Evolutionary conservation across 2,113 vertebrate genomes (phyloP), one percentile per base, ranked within the genome.

Genomic region (Willisornis vidua): DNA sequence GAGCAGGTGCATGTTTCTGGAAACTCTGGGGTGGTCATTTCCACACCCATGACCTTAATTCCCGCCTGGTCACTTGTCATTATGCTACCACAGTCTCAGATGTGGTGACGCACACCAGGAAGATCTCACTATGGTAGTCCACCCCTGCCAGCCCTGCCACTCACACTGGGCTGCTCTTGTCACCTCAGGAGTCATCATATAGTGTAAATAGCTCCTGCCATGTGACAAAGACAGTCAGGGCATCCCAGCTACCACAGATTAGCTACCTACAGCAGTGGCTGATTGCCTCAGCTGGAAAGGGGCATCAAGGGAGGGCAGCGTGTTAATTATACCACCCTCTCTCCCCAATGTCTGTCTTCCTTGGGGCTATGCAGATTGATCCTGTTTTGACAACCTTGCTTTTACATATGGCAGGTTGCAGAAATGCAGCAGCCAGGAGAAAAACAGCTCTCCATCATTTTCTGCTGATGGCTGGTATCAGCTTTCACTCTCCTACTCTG

Each of bases 31-130:
- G 51, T 67, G 52, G 26, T 81, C 55, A 89, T 77, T 92, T 94
- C 87, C 29, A 11, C 43, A 78, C 43, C 45, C 58, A 52, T 61
- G 79, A 68, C 67, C 43, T 87, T 85, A 74, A 93, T 94, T 65
- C 29, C 57, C 89, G 28, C 20, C 57, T 54, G 18, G 23, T 95
- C 84, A 87, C 35, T 35, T 59, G 77, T 91, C 61, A 46, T 80
- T 84, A 29, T 35, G 58, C 7, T n/a, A 46, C 83, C 31, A 51
- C 68, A 70, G 31, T 59, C 73, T 78, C 59, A 49, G 49, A 86
- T 28, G 46, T 51, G 31, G 22, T 95, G 84, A 87, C 0, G 0
- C 28, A 70, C 26, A 12, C 19, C 51, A 54, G 51, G 46, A 91
- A 87, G 84, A 80, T 12, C 25, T 86, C 52, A 48, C 35, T 0